Conservation (phyloP, 2,888 invertebrate genomes). For the Agapetus fuscipes region DNA sequence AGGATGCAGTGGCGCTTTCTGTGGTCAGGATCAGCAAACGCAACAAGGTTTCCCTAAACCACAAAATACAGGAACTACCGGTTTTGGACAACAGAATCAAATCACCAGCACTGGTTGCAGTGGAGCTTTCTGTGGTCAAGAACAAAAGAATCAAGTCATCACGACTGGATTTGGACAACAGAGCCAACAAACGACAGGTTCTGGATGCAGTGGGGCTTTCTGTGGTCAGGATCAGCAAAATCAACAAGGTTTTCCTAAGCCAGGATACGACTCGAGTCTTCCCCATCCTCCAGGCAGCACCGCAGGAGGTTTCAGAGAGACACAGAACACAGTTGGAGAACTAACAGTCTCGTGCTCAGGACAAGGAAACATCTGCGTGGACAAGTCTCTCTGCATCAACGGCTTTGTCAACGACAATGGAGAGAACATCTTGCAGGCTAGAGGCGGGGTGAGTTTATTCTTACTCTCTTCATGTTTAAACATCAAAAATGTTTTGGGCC, state of each 20-base stretch:
- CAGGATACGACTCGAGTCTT: conserved; percentile 8
- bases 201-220: conserved; percentile 13
- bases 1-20: conserved; percentile 14
- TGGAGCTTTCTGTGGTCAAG: conserved; percentile 14
- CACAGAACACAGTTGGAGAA: conserved; percentile 31
- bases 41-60: conserved; percentile 12
- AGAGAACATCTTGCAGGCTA: conserved; percentile 39
- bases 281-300: conserved; percentile 15
- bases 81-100: background rate
- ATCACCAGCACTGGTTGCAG: conserved; percentile 2
- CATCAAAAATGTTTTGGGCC: too few species aligned
- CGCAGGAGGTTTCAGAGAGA: conserved; percentile 24
- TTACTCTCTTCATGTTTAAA: background rate
- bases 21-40: conserved; percentile 11
- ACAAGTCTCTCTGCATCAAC: conserved; percentile 48
- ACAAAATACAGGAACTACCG: background rate
- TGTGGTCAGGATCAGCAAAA: conserved; percentile 12
- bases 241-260: conserved; percentile 12
- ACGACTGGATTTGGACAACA: background rate
- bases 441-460: conserved; percentile 25
- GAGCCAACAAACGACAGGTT: background rate
- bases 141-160: conserved; percentile 11
- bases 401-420: conserved; percentile 47
- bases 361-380: conserved; percentile 50
- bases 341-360: conserved; percentile 48